Base-by-base conservation (phyloP, 2,797 vertebrate species). In the Columba guinea region DNA sequence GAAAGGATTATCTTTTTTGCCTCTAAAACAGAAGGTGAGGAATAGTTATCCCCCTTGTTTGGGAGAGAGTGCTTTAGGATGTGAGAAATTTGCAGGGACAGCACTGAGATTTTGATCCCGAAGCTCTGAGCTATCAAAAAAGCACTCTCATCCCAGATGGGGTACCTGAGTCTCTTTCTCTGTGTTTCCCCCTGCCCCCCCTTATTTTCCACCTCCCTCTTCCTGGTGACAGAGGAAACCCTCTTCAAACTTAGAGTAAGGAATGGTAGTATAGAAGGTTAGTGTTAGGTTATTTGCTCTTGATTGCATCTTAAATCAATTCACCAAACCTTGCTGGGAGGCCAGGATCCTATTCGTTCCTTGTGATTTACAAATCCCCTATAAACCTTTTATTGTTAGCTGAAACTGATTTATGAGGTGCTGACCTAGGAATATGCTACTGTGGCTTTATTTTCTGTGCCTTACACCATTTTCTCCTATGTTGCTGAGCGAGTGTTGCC, bases 361-460 rank as follows among this genome's bases (percentile, higher is more conserved):
- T 86, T 77, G 90, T 87, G 84, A 58, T 48, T 92, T 92, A 83
- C 56, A 85, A 82, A 77, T 83, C 48, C 37, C 34, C 24, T 78
- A 2, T 87, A 92, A 94, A 84, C 70, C 70, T 94, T 93, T 81
- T 92, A 68, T 91, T 94, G 73, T 86, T 89, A 32, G 55, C 13
- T 53, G 78, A 58, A 92, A 77, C 35, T 94, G 70, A 95, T 90
- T 93, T 92, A 87, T 74, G 60, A 63, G 49, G 41, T 83, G 49
- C n/a, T 78, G 64, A 87, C 35, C 51, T 26, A 60, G 56, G 86
- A 90, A 80, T 94, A 77, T 64, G 71, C 62, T 92, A 37, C 75
- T 60, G 37, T 79, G 60, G n/a, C 69, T 77, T 0, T 94, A 11
- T 94, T 74, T 91, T 87, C 39, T 93, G 63, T 86, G 76, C 44